These are phyloP conservation scores for Athrips mouffetella DNA, from an alignment of 2,888 invertebrate genomes.

Conservation along the genomic window DNA sequence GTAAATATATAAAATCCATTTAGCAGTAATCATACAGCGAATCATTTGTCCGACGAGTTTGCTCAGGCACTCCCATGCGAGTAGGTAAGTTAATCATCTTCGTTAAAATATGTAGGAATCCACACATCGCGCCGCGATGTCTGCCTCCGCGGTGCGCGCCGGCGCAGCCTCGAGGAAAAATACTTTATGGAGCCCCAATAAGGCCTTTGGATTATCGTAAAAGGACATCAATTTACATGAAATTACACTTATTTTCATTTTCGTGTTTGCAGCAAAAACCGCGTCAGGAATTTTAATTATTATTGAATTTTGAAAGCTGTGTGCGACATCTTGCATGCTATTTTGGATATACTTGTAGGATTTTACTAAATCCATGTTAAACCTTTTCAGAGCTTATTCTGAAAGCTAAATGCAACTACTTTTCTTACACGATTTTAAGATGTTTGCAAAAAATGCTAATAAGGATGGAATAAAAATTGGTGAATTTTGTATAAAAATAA, in stretches of 20 bases:
- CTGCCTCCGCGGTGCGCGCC: conserved; percentile 17
- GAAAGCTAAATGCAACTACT: no score
- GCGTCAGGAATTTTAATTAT: conserved; percentile 3
- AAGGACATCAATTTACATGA: conserved; percentile 17
- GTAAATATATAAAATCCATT: conserved; percentile 7
- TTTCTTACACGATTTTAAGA: no score
- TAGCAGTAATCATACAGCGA: conserved; percentile 7
- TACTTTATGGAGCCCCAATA: conserved; percentile 13
- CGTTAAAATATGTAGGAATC: conserved; percentile 19
- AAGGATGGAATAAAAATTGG: no score
- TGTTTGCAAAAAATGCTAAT: no score
- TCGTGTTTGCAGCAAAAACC: conserved; percentile 1
- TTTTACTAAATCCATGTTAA: background rate
- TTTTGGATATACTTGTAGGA: background rate
- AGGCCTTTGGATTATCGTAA: conserved; percentile 12
- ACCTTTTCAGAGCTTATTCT: no score
- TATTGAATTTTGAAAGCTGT: background rate
- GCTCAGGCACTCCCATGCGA: conserved; percentile 8
- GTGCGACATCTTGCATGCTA: background rate
- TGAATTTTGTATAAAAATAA: no score
- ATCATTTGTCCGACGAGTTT: conserved; percentile 7
- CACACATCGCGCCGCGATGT: conserved; percentile 23
- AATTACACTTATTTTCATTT: conserved; percentile 11
- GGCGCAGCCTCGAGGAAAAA: conserved; percentile 22
- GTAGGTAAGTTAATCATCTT: conserved; percentile 12